phyloP scores from a whole-genome alignment of 2,888 invertebrate species.

The Heterodera filipjevi region DNA sequence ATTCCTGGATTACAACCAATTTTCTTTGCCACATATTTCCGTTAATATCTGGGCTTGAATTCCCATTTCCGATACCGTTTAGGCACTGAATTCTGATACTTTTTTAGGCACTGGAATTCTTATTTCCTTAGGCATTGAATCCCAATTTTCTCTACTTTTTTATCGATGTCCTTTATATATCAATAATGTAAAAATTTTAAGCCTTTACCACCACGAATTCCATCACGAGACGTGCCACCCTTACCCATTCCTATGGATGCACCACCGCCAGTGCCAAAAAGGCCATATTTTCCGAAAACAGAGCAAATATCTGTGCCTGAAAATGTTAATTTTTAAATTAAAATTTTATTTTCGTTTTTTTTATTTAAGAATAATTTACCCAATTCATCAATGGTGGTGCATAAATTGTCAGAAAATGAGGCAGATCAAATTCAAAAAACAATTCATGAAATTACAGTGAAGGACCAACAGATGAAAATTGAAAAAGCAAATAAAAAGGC shows the following conservation, averaged over 20 bases:
- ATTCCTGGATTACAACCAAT: too few species aligned
- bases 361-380: background rate
- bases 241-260: background rate
- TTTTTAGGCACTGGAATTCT: too few species aligned
- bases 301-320: background rate
- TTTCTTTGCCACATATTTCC: background rate
- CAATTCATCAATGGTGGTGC: background rate
- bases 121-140: too few species aligned
- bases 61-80: too few species aligned
- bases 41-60: too few species aligned
- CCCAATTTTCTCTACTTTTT: too few species aligned
- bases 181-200: too few species aligned
- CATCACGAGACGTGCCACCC: background rate
- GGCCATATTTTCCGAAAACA: background rate
- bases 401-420: background rate
- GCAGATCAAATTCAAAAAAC: background rate
- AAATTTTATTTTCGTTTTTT: background rate
- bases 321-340: background rate
- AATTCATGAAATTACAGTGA: constrained; percentile 19
- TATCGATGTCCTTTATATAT: too few species aligned
- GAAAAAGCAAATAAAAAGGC: constrained; percentile 6
- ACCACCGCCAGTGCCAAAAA: constrained; percentile 24
- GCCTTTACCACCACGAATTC: constrained; percentile 35
- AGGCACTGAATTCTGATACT: too few species aligned
- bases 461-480: constrained; percentile 12